Conservation (phyloP, 2,797 vertebrate species). For the Pampus argenteus region DNA sequence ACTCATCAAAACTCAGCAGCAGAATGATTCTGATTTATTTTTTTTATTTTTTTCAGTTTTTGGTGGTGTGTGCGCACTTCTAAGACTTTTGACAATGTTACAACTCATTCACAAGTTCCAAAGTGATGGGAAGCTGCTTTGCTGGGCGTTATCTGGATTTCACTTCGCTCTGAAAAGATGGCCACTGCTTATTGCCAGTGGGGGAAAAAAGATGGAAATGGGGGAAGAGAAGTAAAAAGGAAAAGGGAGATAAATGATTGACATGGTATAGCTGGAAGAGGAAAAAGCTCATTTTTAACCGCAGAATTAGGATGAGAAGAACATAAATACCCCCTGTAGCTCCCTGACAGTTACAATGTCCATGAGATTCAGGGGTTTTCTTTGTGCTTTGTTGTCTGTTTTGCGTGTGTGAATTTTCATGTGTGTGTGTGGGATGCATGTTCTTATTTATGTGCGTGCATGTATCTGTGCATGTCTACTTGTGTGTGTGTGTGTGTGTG, state of each 20-base stretch:
- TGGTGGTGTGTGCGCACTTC: conserved; percentile 36
- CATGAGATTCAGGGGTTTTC: conserved; percentile 67
- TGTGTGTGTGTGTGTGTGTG: conserved; percentile 39
- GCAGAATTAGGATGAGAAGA: conserved; percentile 74
- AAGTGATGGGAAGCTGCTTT: conserved; percentile 50
- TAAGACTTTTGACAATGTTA: conserved; percentile 46
- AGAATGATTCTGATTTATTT: conserved; percentile 39
- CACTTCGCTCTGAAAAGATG: conserved; percentile 45
- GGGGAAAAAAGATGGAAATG: conserved; percentile 33
- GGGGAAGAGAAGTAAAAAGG: conserved; percentile 35
- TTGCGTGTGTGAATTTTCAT: conserved; percentile 30
- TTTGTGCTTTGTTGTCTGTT: conserved; percentile 65
- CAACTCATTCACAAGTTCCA: conserved; percentile 45
- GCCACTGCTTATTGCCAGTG: conserved; percentile 39
- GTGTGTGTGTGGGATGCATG: conserved; percentile 57
- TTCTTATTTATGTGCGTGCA: conserved; percentile 61
- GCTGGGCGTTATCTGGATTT: conserved; percentile 35
- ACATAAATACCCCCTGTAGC: conserved; percentile 73
- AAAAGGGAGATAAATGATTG: conserved; percentile 66
- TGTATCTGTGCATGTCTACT: conserved; percentile 56
- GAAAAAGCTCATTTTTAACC: conserved; percentile 70
- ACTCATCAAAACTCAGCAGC: conserved; percentile 31
- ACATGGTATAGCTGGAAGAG: conserved; percentile 59
- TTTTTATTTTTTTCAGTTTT: conserved; percentile 13
- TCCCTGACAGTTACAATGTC: conserved; percentile 73